Percentiles rank a stretch among this genome's conserved stretches.
These are phyloP conservation scores for Lagenorhynchus albirostris DNA, from an alignment of 2,113 vertebrate species.

Conservation along the genomic window DNA sequence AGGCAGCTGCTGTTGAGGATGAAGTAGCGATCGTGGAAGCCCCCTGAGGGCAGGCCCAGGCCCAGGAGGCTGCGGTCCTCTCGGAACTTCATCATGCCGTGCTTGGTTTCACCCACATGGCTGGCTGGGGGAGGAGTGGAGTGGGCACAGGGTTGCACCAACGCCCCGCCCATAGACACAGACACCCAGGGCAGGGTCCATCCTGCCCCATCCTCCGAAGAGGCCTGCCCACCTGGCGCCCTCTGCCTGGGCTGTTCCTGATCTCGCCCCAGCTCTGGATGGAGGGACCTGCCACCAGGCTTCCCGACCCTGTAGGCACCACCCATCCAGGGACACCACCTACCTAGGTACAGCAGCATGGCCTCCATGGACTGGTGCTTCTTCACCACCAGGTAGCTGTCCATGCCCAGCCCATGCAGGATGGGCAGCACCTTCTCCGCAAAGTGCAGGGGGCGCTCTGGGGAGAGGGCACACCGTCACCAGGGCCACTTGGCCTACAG, in stretches of 20 bases:
- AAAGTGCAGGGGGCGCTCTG: constrained; percentile 94
- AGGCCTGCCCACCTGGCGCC: fast-evolving
- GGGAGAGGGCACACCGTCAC: not conserved
- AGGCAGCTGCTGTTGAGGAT: constrained; percentile 90
- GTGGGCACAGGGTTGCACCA: not conserved
- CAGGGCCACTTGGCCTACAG: not conserved
- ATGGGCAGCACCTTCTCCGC: constrained; percentile 93
- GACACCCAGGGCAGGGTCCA: not conserved
- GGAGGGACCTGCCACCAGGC: not conserved
- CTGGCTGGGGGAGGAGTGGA: constrained; percentile 81
- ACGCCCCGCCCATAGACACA: too few species aligned
- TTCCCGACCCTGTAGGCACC: not conserved
- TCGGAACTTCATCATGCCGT: constrained; percentile 93
- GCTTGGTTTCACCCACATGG: constrained; percentile 89
- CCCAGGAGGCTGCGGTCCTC: constrained; percentile 92
- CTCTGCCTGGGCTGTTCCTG: not conserved
- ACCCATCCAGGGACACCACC: constrained; percentile 83
- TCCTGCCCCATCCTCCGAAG: not conserved
- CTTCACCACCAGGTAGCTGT: constrained; percentile 92
- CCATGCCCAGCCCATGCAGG: constrained; percentile 87
- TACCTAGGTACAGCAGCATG: constrained; percentile 92
- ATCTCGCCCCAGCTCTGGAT: not conserved
- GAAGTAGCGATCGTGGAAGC: constrained; percentile 95
- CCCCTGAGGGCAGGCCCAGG: constrained; percentile 83
- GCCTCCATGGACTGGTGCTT: constrained; percentile 90